These are phyloP conservation scores for Drosophila takahashii DNA, from an alignment of 1,140 invertebrate species.

Conservation along the genomic window DNA sequence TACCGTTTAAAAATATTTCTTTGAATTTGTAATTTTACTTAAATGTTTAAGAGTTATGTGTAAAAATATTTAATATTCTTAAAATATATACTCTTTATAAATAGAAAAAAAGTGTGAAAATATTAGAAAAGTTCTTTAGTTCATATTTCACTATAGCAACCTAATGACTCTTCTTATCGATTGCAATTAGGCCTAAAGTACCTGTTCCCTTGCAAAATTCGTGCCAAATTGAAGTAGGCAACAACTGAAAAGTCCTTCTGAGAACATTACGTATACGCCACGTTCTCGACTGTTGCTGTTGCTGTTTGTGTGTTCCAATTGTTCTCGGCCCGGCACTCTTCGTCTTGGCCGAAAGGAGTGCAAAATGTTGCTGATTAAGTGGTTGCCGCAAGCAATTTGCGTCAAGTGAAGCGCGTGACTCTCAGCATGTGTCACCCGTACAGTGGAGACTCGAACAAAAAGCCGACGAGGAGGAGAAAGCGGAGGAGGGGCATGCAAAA, in stretches of 20 bases:
- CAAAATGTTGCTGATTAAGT: conserved; percentile 75
- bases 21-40: too few relatives aligned
- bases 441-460: conserved; percentile 29
- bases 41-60: too few relatives aligned
- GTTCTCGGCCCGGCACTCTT: conserved; percentile 6
- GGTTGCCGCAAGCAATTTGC: conserved; percentile 75
- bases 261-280: conserved; percentile 40
- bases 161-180: conserved; percentile 21
- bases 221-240: conserved; percentile 23
- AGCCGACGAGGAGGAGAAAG: not conserved
- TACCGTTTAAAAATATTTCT: too few relatives aligned
- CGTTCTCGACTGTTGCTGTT: conserved; percentile 1
- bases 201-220: conserved; percentile 4
- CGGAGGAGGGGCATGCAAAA: conserved; percentile 16
- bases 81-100: too few relatives aligned
- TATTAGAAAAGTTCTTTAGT: not conserved
- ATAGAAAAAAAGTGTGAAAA: too few relatives aligned
- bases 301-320: conserved; percentile 4
- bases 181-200: conserved; percentile 18
- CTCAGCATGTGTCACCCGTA: conserved; percentile 63
- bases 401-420: conserved; percentile 69
- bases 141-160: not conserved
- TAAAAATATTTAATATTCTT: too few relatives aligned
- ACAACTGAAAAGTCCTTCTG: conserved; percentile 5
- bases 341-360: conserved; percentile 40